These are phyloP conservation scores for Colossoma macropomum DNA, from an alignment of 2,113 vertebrate genomes.

Conservation along the genomic window DNA sequence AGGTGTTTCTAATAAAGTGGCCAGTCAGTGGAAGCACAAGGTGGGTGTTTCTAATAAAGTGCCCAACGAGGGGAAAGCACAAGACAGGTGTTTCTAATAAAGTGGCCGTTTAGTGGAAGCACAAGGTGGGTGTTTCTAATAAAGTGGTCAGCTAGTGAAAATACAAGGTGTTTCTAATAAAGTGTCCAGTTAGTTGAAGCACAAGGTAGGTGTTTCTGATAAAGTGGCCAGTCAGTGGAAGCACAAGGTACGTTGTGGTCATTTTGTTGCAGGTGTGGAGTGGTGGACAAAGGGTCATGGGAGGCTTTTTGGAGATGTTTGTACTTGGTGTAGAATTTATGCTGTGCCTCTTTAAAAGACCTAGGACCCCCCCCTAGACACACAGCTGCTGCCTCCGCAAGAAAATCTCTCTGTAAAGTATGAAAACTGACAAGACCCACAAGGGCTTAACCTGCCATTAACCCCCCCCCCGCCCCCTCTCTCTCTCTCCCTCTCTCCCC, in stretches of 20 bases:
- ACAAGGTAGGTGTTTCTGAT: neutral
- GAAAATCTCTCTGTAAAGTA: neutral
- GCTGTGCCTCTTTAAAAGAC: neutral
- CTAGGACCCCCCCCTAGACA: neutral
- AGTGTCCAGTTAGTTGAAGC: too few species aligned
- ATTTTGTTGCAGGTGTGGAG: neutral
- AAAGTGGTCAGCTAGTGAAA: too few species aligned
- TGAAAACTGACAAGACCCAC: neutral
- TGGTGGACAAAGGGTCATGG: neutral
- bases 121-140: too few species aligned
- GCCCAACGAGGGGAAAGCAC: too few species aligned
- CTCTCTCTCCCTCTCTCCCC: neutral
- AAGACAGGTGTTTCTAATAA: too few species aligned
- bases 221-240: neutral
- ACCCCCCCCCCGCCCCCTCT: neutral
- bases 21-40: too few species aligned
- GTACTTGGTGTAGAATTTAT: neutral
- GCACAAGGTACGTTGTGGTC: neutral
- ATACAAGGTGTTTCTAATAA: too few species aligned
- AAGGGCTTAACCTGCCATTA: conserved; percentile 22
- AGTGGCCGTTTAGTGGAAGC: too few species aligned
- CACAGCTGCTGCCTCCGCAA: neutral
- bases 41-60: too few species aligned
- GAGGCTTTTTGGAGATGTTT: neutral
- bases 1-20: too few species aligned